These are phyloP conservation scores for Eurois occulta DNA, from an alignment of 2,888 invertebrate genomes.

Conservation along the genomic window DNA sequence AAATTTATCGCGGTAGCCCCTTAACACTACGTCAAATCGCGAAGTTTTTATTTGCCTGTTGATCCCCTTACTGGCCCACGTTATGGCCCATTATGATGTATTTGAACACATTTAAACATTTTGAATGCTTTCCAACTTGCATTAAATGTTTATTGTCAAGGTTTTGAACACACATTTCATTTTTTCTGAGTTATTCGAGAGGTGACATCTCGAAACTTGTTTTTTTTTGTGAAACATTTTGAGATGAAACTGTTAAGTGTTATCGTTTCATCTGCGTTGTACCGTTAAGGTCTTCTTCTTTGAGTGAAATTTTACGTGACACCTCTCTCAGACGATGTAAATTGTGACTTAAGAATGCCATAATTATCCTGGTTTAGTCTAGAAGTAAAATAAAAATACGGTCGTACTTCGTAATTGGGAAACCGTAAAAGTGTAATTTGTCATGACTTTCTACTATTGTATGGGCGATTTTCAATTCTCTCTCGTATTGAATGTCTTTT, in stretches of 20 bases:
- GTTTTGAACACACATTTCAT: slow-evolving; percentile 58
- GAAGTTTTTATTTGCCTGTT: slow-evolving; percentile 86
- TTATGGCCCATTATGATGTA: slow-evolving; percentile 79
- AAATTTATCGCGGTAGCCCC: slow-evolving; percentile 63
- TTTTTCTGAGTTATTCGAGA: slow-evolving; percentile 42
- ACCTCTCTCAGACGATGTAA: background rate
- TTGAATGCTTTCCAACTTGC: slow-evolving; percentile 70
- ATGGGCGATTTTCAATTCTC: background rate
- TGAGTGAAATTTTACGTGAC: slow-evolving; percentile 5
- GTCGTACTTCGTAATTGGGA: background rate
- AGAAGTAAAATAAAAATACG: background rate
- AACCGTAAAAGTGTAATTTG: background rate
- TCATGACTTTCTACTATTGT: background rate
- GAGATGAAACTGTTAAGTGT: slow-evolving; percentile 14
- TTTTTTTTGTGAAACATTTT: slow-evolving; percentile 10
- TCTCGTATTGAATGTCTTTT: background rate
- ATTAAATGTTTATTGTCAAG: slow-evolving; percentile 61
- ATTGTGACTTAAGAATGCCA: background rate
- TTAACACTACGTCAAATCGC: slow-evolving; percentile 69
- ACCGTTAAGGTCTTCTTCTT: slow-evolving; percentile 2
- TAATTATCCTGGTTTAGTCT: background rate
- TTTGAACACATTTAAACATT: slow-evolving; percentile 72
- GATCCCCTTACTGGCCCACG: slow-evolving; percentile 76
- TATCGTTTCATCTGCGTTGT: slow-evolving; percentile 30
- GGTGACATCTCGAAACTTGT: slow-evolving; percentile 49